Evolutionary conservation across 2,888 invertebrate species (phyloP), one percentile per base, ranked within the genome.

Genomic region (Synanthedon vespiformis): DNA sequence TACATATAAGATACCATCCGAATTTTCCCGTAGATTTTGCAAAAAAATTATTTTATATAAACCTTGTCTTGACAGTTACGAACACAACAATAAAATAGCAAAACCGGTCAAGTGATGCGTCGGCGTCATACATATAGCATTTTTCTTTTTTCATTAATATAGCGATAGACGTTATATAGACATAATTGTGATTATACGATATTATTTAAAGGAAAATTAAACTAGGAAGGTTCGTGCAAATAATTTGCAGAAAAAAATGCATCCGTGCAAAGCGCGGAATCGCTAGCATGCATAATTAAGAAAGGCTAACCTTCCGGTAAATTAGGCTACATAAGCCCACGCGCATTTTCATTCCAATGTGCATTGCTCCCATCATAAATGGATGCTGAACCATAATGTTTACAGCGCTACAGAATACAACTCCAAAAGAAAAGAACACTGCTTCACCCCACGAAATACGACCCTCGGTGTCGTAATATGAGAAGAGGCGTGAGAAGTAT

Each of bases 321-420:
- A 97, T 90, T 10, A 96, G 78, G 50, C 95, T 93, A 70, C 95
- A 95, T 51, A 93, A 89, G 0, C 95, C 94, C 0, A 95, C 91
- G 56, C 96, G 88, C 64, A 95, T 90, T 71, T 92, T 90, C 92
- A 95, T 94, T 2, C 96, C 96, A 50, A 93, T 89, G 61, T 94
- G 92, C 79, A 92, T 92, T n/a, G 90, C 91, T 4, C 86, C 88
- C 81, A 92, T 90, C 67, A 92, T 89, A 58, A 90, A 90, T 50
- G 93, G 93, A 70, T 93, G 94, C 60, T 92, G 90, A 12, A 91
- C 83, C 61, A 93, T 82, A 13, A 93, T 89, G 57, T 91, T 90
- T 11, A 90, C 62, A 10, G 88, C 82, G 56, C 92, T 92, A 63
- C 90, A 90, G 44, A 89, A 75, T 34, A 93, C 89, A 54, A 94